Evolutionary conservation across 2,797 vertebrate species (phyloP), one percentile per base, ranked within the genome.

Genomic region (Falco rusticolus): DNA sequence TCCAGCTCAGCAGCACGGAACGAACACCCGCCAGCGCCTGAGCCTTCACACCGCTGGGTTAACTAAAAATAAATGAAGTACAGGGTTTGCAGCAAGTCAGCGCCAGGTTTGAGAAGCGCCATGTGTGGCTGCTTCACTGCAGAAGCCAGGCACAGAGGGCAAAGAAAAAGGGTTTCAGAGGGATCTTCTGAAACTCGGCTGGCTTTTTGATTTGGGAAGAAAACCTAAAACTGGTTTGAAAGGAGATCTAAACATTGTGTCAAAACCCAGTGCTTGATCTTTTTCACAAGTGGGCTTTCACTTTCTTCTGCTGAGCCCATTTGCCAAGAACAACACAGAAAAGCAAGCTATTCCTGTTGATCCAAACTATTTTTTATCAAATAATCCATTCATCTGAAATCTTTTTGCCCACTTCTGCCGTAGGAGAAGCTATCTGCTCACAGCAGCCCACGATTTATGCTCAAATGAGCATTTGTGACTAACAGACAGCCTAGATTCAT

Each of bases 281-380:
- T 94, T 96, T 87, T 95, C 22, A 11, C 74, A 95, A 95, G 81
- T 82, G 78, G 90, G 45, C 60, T 93, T 96, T 90, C 77, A 64
- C 89, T 95, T 95, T 94, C 74, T 76, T 95, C 66, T 82, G 78
- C 53, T 70, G 70, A 84, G 81, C 71, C 79, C 82, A 59, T 79
- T 66, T 82, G 83, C 90, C 93, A 95, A 96, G 75, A 59, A 91
- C 66, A 94, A 93, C 86, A 94, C 53, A 92, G 85, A 87, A 92
- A 96, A 63, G 54, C 60, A 74, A 89, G 82, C 48, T 80, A 91
- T 89, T 93, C 60, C 37, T 0, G 6, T 68, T 89, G 77, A 94
- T 87, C 68, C 82, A 57, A 70, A 95, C 68, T 93, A 16, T 60
- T 96, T 94, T 96, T 93, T 89, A 93, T 70, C 43, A 84, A 94